Conservation (phyloP, 1,140 invertebrate genomes). For the Zophobas morio region DNA sequence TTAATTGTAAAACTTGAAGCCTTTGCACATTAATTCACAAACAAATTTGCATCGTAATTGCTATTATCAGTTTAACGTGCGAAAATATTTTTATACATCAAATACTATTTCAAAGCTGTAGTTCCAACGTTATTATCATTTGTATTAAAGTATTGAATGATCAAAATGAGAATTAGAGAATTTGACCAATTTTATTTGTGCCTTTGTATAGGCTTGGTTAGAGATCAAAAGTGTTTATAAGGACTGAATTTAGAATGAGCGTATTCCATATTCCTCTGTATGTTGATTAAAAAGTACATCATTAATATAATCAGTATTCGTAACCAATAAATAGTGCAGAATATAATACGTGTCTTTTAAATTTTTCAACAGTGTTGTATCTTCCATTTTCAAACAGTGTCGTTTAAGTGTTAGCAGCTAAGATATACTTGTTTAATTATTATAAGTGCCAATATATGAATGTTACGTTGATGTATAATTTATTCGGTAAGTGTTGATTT, state of each 20-base stretch:
- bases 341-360: slow-evolving; percentile 45
- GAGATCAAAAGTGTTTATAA: slow-evolving; percentile 31
- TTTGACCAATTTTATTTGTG: slow-evolving; percentile 61
- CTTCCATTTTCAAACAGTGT: slow-evolving; percentile 52
- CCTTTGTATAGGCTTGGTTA: slow-evolving; percentile 58
- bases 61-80: background rate
- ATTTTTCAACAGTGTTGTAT: slow-evolving; percentile 52
- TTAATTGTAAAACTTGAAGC: slow-evolving; percentile 39
- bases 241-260: slow-evolving; percentile 51
- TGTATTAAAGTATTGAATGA: background rate
- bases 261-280: slow-evolving; percentile 52
- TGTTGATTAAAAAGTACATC: slow-evolving; percentile 41
- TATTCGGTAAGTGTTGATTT: slow-evolving; percentile 44
- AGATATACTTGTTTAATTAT: slow-evolving; percentile 42
- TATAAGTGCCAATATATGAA: slow-evolving; percentile 47
- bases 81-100: slow-evolving; percentile 31
- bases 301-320: slow-evolving; percentile 50
- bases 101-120: background rate
- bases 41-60: slow-evolving; percentile 38
- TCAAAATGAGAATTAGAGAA: slow-evolving; percentile 32
- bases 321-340: slow-evolving; percentile 40
- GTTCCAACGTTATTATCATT: no score
- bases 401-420: slow-evolving; percentile 54
- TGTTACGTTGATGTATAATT: slow-evolving; percentile 24
- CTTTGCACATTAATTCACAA: slow-evolving; percentile 34